These are phyloP conservation scores for Sterna hirundo DNA, from an alignment of 2,113 vertebrate species.

Conservation along the genomic window DNA sequence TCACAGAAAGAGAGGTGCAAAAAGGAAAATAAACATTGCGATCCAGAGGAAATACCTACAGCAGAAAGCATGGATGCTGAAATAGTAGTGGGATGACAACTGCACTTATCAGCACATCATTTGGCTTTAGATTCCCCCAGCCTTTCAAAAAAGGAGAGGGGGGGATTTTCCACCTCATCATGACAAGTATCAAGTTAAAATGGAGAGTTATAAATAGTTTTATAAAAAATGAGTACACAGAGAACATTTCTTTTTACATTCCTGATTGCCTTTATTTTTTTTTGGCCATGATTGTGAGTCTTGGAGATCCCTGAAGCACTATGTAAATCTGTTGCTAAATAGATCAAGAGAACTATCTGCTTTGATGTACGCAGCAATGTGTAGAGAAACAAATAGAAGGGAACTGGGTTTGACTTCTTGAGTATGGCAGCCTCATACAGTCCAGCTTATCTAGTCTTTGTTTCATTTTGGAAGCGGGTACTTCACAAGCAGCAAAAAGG, in stretches of 20 bases:
- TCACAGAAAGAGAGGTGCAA: not conserved
- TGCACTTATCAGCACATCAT: not conserved
- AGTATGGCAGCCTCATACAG: not conserved
- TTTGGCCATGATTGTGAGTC: not conserved
- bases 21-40: not conserved
- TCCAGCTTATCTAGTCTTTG: not conserved
- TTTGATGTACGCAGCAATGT: not conserved
- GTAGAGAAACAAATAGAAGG: not conserved
- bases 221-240: not conserved
- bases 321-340: not conserved
- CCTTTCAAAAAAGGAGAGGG: not conserved
- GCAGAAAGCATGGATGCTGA: not conserved
- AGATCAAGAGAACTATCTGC: not conserved
- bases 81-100: not conserved
- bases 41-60: not conserved
- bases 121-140: not conserved
- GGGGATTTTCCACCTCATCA: not conserved
- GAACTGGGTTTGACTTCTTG: not conserved
- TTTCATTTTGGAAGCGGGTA: not conserved
- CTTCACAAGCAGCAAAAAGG: not conserved
- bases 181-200: not conserved
- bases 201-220: not conserved
- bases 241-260: not conserved
- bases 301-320: not conserved
- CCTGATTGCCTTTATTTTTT: not conserved